Evolutionary conservation across 2,888 invertebrate genomes (phyloP).

Genomic region (Stenodema calcarata): DNA sequence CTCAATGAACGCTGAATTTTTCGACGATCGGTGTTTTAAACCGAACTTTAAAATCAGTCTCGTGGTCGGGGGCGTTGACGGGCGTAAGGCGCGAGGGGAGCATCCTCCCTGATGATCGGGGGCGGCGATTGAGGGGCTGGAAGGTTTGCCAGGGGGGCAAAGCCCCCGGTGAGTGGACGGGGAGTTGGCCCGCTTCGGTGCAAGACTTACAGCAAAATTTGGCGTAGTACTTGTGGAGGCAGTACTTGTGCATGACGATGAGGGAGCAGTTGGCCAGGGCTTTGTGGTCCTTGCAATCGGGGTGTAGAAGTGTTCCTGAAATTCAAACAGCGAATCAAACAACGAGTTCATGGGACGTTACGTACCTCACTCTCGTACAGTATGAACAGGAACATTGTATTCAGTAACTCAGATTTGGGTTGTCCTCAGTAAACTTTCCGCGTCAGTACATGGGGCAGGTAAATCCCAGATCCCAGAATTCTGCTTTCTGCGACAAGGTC

Average conservation of each 20-base stretch:
- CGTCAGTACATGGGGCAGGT: no score
- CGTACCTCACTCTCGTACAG: not conserved
- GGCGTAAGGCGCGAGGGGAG: conserved; percentile 38
- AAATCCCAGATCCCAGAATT: no score
- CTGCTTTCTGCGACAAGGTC: no score
- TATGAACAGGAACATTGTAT: no score
- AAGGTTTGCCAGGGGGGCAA: conserved; percentile 17
- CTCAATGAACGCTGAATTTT: not conserved
- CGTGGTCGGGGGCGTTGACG: conserved; percentile 34
- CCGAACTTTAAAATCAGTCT: not conserved
- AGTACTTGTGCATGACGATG: conserved; percentile 84
- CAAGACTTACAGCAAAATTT: conserved; percentile 94
- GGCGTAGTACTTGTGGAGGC: conserved; percentile 89
- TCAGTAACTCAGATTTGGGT: no score
- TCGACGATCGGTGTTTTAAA: not conserved
- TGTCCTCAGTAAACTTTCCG: no score
- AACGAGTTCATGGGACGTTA: not conserved
- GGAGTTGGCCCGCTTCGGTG: conserved; percentile 77
- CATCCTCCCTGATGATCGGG: not conserved
- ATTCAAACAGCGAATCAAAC: conserved; percentile 52
- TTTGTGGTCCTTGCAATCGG: conserved; percentile 84
- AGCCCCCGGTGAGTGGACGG: not conserved
- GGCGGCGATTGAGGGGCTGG: not conserved
- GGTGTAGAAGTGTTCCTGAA: conserved; percentile 75
- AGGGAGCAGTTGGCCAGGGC: conserved; percentile 89